Base-by-base conservation (phyloP, 1,140 invertebrate genomes). In the Procambarus clarkii region DNA sequence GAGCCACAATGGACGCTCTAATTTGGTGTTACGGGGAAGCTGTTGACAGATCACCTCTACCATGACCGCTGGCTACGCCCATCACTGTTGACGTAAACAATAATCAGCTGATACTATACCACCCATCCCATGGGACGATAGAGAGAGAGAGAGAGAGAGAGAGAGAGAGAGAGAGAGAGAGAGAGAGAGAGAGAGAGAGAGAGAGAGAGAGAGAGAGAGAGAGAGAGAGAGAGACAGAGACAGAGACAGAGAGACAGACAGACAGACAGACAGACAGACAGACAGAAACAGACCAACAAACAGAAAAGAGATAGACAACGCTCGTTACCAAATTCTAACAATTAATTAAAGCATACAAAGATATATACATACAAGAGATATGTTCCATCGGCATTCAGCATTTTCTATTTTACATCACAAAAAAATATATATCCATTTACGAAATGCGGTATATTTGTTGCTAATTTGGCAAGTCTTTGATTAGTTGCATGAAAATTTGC, bases 131-230 rank as follows among this genome's bases (percentile, higher is more conserved):
- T 2, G 18, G 24, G 74, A 77, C 8, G n/a, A 77, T 13, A 77
- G 21, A 77, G 74, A 77, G 74, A 77, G 74, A 77, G 9, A 77
- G 74, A 77, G 74, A 77, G 74, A 77, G 8, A 77, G 74, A 77
- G 74, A 77, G 9, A 77, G 74, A 77, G n/a, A n/a, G 13, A 18
- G 74, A 76, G 74, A 76, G 74, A 76, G 74, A 76, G 74, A 76
- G 74, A 76, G 74, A 76, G 74, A 76, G 74, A 76, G 74, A 76
- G 74, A 76, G 74, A 76, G 74, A 76, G 74, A 76, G 74, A 76
- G 74, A 76, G 74, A 76, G 74, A 76, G 74, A 76, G 74, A 76
- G 74, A 76, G 74, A 76, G 74, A 76, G 74, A 76, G 74, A 76
- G 21, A 71, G 2, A 71, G 64, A 69, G 64, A 74, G 71, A 74